These are phyloP conservation scores for Eupithecia insigniata DNA, from an alignment of 2,888 invertebrate genomes.

Conservation along the genomic window DNA sequence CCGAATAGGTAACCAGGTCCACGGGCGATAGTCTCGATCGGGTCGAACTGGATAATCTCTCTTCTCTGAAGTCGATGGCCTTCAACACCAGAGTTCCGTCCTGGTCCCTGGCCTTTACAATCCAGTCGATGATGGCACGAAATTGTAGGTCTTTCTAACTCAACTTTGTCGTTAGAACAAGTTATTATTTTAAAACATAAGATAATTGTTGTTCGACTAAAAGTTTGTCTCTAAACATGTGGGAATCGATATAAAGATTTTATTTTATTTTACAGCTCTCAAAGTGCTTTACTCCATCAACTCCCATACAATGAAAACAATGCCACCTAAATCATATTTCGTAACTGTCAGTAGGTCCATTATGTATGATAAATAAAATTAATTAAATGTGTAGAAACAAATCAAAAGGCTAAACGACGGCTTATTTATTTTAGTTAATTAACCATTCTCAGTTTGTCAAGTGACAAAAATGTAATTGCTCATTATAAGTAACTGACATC, in stretches of 20 bases:
- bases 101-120: too few relatives aligned
- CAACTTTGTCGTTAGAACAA: too few relatives aligned
- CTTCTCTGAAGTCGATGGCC: too few relatives aligned
- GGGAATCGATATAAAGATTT: neutral
- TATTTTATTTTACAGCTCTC: too few relatives aligned
- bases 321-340: neutral
- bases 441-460: neutral
- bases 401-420: neutral
- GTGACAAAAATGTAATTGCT: slow-evolving; percentile 10
- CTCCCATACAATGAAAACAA: neutral
- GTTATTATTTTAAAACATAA: too few relatives aligned
- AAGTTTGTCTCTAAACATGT: neutral
- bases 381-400: neutral
- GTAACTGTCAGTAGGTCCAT: neutral
- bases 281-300: too few relatives aligned
- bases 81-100: too few relatives aligned
- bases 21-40: too few relatives aligned
- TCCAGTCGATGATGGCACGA: too few relatives aligned
- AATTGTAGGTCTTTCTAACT: too few relatives aligned
- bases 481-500: slow-evolving; percentile 27
- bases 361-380: neutral
- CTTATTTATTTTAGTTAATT: neutral
- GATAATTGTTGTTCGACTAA: neutral
- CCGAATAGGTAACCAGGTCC: too few relatives aligned
- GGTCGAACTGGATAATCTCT: too few relatives aligned